Evolutionary conservation across 2,797 vertebrate species (phyloP).

Genomic region (Myiotriccus ornatus): DNA sequence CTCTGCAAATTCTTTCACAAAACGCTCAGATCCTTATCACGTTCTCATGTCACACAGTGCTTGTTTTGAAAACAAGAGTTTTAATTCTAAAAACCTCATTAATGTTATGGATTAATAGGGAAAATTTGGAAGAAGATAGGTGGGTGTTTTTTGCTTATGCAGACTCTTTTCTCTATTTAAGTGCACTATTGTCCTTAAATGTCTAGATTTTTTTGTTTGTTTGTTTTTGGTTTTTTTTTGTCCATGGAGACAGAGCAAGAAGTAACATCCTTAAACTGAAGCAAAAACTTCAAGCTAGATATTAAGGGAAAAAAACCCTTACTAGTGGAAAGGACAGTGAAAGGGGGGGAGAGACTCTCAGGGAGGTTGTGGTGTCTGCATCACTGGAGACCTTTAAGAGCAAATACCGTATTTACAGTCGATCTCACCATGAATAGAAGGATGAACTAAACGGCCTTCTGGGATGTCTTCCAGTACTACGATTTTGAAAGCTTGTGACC

Average conservation of each 20-base stretch:
- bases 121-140: neutral
- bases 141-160: neutral
- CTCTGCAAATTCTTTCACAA: neutral
- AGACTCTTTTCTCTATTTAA: neutral
- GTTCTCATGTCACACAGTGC: neutral
- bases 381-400: neutral
- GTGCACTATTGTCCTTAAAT: neutral
- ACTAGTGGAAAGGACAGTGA: neutral
- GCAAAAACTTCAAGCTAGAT: neutral
- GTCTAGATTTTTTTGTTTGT: neutral
- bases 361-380: neutral
- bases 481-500: neutral
- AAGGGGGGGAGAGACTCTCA: neutral
- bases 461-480: neutral
- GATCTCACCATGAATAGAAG: neutral
- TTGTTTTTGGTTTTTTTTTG: neutral
- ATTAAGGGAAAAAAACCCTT: neutral
- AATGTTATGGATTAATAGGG: neutral
- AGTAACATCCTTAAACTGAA: neutral
- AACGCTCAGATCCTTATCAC: neutral
- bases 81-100: neutral
- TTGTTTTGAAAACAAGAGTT: neutral
- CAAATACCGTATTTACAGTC: neutral
- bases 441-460: neutral
- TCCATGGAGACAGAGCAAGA: neutral